Base-by-base conservation (phyloP, 1,140 invertebrate genomes). In the Doryteuthis pealeii region DNA sequence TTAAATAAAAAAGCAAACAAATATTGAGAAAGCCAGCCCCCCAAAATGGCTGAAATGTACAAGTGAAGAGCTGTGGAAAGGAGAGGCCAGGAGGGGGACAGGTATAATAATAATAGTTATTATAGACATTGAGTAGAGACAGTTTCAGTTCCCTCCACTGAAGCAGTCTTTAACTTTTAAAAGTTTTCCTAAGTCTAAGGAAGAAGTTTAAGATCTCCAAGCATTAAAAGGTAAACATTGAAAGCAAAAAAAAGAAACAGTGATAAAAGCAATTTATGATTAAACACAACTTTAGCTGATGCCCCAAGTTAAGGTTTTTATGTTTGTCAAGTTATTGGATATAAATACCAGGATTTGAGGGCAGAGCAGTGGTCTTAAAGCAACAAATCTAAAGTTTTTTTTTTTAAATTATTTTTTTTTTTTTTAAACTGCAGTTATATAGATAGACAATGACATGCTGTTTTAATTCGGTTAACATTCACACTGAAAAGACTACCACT, bases 401-500 rank as follows among this genome's bases (percentile, higher is more conserved):
- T 40, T 40, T 40, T 40, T 40, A 40, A 40, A 62, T 15, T 6
- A 18, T 2, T 62, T 62, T 62, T 62, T 14, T 15, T 6, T 8
- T 2, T 62, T 62, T 62, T 62, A 62, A 62, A 62, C 54, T 22
- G 54, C 18, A 62, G 54, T 62, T 62, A 62, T 15, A 49, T 49
- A 49, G n/a, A n/a, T n/a, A 40, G 54, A 62, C 54, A 62, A 62
- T 62, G 54, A 62, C 54, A 62, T 62, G 54, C 54, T 62, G 10
- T 62, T 62, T 62, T 5, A 62, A 14, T 62, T 22, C 5, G 10
- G 10, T 62, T 62, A 62, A 62, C 54, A 62, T 62, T 62, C 54
- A 62, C 54, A 62, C 54, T 62, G 54, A 68, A 68, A 68, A 33
- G 30, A 68, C 66, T 68, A 68, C 66, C 66, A 68, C 66, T 68